Base-by-base conservation (phyloP, 2,888 invertebrate genomes). In the Heteromyza rotundicornis region DNA sequence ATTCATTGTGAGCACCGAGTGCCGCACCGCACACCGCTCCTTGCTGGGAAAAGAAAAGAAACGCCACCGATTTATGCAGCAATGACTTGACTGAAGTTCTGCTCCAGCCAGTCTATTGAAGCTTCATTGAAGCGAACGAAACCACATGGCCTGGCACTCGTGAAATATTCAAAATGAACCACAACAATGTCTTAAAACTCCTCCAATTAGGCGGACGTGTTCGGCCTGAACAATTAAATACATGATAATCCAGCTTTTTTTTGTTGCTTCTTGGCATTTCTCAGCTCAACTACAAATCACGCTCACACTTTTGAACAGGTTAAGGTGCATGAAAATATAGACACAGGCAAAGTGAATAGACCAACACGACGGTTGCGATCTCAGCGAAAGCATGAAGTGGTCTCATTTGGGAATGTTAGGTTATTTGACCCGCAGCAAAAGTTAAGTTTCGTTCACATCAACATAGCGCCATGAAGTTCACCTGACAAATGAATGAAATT, bases 171-270 rank as follows among this genome's bases (percentile, higher is more conserved):
- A 27, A 27, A 27, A 7, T 27, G 5, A 27, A 27, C 10, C 40
- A n/a, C 5, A 40, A 40, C 2, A 40, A 7, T n/a, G 14, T n/a
- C 5, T 40, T 40, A 40, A 40, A 40, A 40, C n/a, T 3, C 2
- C 3, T 14, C 8, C 40, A 40, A 40, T 40, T 40, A 7, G 40
- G 16, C 40, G 40, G n/a, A 40, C 40, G 40, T 40, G 40, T 40
- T 40, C 14, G 40, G 40, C 40, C 40, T n/a, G 40, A 14, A n/a
- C 40, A 40, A 40, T 40, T 40, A 40, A 40, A 40, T 40, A 40
- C 40, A 10, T 10, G 14, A n/a, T n/a, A 27, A n/a, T n/a, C n/a
- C n/a, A n/a, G n/a, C n/a, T n/a, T n/a, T n/a, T n/a, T n/a, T n/a
- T n/a, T n/a, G n/a, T n/a, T n/a, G n/a, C n/a, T n/a, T n/a, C n/a